Percentiles rank a stretch among this genome's conserved stretches.
Conservation (phyloP, 1,140 invertebrate genomes). For the Halictus rubicundus region DNA sequence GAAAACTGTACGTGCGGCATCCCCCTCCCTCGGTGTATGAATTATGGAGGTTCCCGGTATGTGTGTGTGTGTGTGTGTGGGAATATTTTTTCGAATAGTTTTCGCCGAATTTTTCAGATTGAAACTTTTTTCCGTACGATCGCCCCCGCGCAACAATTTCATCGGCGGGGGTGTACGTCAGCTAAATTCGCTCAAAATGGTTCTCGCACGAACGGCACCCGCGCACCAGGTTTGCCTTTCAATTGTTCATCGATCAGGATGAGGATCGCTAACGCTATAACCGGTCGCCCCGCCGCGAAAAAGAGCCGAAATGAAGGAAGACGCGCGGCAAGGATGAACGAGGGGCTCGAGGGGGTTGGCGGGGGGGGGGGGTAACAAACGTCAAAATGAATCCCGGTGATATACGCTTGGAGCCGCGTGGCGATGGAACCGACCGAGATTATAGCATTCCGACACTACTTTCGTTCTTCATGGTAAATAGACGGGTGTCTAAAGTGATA, state of each 20-base stretch:
- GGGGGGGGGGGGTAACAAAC: not conserved
- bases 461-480: slow-evolving; percentile 49
- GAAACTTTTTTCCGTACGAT: not conserved
- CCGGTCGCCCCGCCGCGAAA: not conserved
- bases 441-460: slow-evolving; percentile 22
- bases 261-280: not conserved
- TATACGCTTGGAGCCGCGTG: slow-evolving; percentile 17
- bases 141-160: not conserved
- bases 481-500: slow-evolving; percentile 59
- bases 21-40: too few species aligned
- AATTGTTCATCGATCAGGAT: slow-evolving; percentile 13
- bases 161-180: not conserved
- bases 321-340: not conserved
- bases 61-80: too few species aligned
- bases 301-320: not conserved
- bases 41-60: too few species aligned
- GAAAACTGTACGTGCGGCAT: too few species aligned
- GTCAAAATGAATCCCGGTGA: slow-evolving; percentile 32
- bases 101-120: not conserved
- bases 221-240: not conserved
- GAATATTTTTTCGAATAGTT: not conserved
- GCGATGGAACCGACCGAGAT: slow-evolving; percentile 1
- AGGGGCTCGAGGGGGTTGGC: too few species aligned
- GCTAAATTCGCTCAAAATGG: not conserved
- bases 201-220: not conserved